Conservation (phyloP, 2,113 vertebrate species). For the Daboia siamensis region DNA sequence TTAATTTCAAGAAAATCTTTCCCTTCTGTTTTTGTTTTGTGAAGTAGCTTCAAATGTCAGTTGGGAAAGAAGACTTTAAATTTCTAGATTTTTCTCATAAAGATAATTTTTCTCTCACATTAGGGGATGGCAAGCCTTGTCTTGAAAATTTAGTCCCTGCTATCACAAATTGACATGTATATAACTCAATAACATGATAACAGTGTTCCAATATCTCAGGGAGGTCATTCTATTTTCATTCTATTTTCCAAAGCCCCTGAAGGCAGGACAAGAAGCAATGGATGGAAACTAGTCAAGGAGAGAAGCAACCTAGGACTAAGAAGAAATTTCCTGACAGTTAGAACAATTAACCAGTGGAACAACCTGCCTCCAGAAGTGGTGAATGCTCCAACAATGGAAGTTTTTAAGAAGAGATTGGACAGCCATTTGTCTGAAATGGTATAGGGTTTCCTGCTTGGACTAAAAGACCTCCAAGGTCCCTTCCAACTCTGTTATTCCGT, state of each 20-base stretch:
- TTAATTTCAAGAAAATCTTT: background rate
- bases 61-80: background rate
- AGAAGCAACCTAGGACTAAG: too few relatives aligned
- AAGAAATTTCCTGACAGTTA: too few relatives aligned
- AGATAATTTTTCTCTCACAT: background rate
- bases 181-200: background rate
- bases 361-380: too few relatives aligned
- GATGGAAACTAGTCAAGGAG: too few relatives aligned
- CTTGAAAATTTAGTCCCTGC: background rate
- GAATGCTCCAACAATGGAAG: too few relatives aligned
- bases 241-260: too few relatives aligned
- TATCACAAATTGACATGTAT: background rate
- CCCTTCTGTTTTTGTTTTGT: background rate
- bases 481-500: background rate
- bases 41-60: background rate
- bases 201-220: background rate
- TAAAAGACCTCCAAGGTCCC: background rate
- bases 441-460: too few relatives aligned
- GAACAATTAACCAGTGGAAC: background rate
- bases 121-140: background rate
- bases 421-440: background rate
- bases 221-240: too few relatives aligned
- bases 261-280: too few relatives aligned
- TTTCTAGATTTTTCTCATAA: background rate
- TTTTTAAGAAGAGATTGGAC: background rate